Percentiles rank a stretch among this genome's conserved stretches.
Conservation (phyloP, 1,140 invertebrate genomes). For the Branchinecta lynchi region DNA sequence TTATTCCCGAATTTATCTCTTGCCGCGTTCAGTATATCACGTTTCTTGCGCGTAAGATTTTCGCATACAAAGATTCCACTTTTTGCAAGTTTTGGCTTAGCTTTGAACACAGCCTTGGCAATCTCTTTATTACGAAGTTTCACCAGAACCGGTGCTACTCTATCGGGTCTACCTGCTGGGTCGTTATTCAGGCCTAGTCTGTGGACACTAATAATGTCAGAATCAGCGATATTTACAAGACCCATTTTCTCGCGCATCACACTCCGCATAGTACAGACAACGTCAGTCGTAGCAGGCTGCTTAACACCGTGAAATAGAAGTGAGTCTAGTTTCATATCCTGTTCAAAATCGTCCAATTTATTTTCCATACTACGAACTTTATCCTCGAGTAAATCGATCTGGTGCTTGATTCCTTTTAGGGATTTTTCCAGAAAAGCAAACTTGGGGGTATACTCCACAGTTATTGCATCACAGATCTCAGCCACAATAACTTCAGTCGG, state of each 20-base stretch:
- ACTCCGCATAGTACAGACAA: constrained; percentile 1
- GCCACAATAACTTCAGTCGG: not conserved
- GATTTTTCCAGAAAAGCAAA: constrained; percentile 9
- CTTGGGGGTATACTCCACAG: constrained; percentile 1
- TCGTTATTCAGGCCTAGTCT: no score
- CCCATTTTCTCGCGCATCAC: constrained; percentile 9
- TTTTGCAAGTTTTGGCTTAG: not conserved
- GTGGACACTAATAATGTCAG: constrained; percentile 10
- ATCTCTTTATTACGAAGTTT: no score
- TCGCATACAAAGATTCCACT: not conserved
- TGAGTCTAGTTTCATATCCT: constrained; percentile 4
- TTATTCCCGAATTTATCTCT: no score
- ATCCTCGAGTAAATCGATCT: no score
- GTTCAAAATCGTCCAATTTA: no score
- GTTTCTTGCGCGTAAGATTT: constrained; percentile 9
- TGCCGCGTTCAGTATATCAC: constrained; percentile 8
- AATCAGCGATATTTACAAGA: constrained; percentile 2
- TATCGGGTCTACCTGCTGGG: no score
- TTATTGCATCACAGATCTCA: not conserved
- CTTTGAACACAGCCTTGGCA: no score
- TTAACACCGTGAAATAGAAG: constrained; percentile 10
- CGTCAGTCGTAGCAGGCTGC: constrained; percentile 8
- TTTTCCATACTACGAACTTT: no score
- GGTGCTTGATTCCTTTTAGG: not conserved
- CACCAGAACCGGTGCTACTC: no score